Base-by-base conservation (phyloP, 2,888 invertebrate genomes). In the Microctonus brassicae region DNA sequence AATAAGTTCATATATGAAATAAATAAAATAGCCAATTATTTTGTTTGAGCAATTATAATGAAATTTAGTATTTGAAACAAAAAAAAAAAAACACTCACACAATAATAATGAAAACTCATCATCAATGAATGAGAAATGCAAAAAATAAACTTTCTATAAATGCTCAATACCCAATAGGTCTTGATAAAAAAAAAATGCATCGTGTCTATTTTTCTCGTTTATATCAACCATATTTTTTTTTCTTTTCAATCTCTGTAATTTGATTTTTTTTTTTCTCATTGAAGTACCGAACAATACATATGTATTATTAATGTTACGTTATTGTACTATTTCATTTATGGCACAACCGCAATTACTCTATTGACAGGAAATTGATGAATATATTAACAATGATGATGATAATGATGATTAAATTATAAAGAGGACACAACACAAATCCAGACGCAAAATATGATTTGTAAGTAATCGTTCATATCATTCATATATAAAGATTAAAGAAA, bases 271-370 rank as follows among this genome's bases (percentile, higher is more conserved):
- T 47, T 47, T 47, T 9, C 17, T 58, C n/a, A 34, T 58, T 58
- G 34, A 62, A 74, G 72, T 79, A 79, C 76, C 79, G 77, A 79
- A 79, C 79, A 79, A 79, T 81, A 81, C 81, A 81, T 80, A 82
- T 84, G 84, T 87, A 86, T 85, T 86, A 86, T 84, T 85, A 85
- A 84, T 83, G 80, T 85, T 84, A 84, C 78, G 79, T 79, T 82
- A 83, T 78, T 81, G 80, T 83, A 83, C 81, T 80, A 80, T 81
- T 80, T 79, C 79, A 73, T 81, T 81, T 71, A 57, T 62, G 70
- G 72, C 70, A 34, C 68, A 76, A 72, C 69, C 73, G 64, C 74
- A 67, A 64, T 62, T 34, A 72, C 34, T 63, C 69, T 69, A 39
- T 70, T 67, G 36, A 69, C 69, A 63, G 55, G n/a, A 65, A 70